A percentile compares a stretch with the other conserved stretches of the same genome.
Evolutionary conservation across 2,797 vertebrate genomes (phyloP).

Genomic region (Cryptoblepharus egeriae): DNA sequence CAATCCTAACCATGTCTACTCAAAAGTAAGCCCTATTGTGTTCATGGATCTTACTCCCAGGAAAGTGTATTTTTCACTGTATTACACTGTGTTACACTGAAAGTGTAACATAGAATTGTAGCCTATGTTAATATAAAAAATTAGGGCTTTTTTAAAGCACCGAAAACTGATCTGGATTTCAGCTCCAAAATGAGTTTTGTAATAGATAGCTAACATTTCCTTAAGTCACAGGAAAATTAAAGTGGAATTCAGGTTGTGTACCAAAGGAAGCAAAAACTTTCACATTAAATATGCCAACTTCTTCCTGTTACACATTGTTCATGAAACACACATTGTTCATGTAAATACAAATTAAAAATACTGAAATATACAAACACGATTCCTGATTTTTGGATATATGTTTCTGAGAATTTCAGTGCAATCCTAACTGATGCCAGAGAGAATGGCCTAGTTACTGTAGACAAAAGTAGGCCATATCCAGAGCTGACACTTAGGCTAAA

Average conservation of each 20-base stretch:
- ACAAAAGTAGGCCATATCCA: too few species aligned
- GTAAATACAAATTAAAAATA: not conserved
- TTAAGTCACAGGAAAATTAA: not conserved
- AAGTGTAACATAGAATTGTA: too few species aligned
- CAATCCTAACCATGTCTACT: too few species aligned
- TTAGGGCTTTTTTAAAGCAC: not conserved
- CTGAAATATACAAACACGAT: not conserved
- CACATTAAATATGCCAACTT: not conserved
- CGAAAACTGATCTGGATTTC: conserved; percentile 11
- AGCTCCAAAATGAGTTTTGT: conserved; percentile 17
- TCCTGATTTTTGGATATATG: not conserved
- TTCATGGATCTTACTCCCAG: too few species aligned
- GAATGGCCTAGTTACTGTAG: too few species aligned
- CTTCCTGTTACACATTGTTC: not conserved
- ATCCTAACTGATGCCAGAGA: too few species aligned
- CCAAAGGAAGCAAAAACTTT: not conserved
- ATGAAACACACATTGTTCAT: not conserved
- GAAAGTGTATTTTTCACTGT: too few species aligned
- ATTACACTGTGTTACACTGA: too few species aligned
- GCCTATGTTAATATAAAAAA: conserved; percentile 12
- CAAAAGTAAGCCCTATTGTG: too few species aligned
- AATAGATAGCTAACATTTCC: not conserved
- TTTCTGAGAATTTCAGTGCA: not conserved
- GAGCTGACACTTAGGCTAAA: too few species aligned
- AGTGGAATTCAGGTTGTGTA: not conserved